These are phyloP conservation scores for Falco biarmicus DNA, from an alignment of 2,797 vertebrate species.

Conservation along the genomic window DNA sequence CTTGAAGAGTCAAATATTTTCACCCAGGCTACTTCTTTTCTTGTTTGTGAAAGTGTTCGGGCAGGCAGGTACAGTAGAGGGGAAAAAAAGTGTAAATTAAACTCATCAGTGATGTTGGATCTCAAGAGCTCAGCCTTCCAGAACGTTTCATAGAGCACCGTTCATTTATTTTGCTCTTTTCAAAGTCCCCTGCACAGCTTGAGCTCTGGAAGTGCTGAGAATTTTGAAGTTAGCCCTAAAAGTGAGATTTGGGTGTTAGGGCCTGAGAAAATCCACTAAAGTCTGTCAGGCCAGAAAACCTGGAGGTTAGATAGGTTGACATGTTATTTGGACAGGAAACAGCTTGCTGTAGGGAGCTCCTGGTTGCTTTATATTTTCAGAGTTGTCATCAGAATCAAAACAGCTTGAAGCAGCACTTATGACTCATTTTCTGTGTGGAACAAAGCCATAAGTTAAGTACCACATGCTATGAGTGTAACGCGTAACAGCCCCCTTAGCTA, in stretches of 20 bases:
- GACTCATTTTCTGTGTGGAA: slow-evolving; percentile 48
- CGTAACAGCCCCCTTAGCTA: slow-evolving; percentile 14
- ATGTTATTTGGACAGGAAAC: slow-evolving; percentile 11
- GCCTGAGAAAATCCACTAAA: neutral
- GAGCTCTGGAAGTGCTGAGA: neutral
- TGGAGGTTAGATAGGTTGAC: neutral
- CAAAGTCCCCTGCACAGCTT: accelerated
- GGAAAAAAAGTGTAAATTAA: neutral
- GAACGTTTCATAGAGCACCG: neutral
- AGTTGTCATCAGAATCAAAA: slow-evolving; percentile 38
- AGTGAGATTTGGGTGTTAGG: neutral
- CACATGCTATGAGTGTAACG: slow-evolving; percentile 27
- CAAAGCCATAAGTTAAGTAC: slow-evolving; percentile 48
- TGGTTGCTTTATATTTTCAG: neutral
- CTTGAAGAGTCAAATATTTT: neutral
- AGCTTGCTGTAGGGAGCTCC: neutral
- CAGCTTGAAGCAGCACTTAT: slow-evolving; percentile 42
- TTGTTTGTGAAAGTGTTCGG: neutral
- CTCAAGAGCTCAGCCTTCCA: neutral
- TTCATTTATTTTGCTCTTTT: neutral
- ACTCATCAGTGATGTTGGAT: neutral
- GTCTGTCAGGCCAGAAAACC: neutral
- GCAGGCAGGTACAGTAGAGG: accelerated
- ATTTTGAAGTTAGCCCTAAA: neutral
- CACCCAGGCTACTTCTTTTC: neutral